These are phyloP conservation scores for Paedocypris sp. DNA, from an alignment of 2,113 vertebrate genomes.

Conservation along the genomic window DNA sequence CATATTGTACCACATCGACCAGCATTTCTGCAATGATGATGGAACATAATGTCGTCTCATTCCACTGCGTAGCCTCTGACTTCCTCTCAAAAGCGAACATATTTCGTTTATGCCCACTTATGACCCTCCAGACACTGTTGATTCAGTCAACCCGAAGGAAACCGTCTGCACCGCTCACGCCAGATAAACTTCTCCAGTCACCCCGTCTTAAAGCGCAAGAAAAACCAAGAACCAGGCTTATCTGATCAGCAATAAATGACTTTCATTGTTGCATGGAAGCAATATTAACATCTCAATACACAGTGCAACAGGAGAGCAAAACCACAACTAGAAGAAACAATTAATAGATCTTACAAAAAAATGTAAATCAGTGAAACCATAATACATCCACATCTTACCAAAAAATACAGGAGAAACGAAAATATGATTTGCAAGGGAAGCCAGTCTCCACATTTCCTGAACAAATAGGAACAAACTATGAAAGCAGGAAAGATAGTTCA, in stretches of 20 bases:
- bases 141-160: constrained; percentile 18
- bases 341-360: constrained; percentile 34
- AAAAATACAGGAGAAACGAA: constrained; percentile 73
- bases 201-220: constrained; percentile 54
- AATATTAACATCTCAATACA: constrained; percentile 78
- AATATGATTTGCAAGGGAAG: constrained; percentile 48
- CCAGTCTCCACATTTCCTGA: constrained; percentile 63
- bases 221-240: constrained; percentile 67
- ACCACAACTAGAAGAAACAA: constrained; percentile 65
- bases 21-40: constrained; percentile 25
- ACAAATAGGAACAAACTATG: constrained; percentile 58
- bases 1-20: constrained; percentile 33
- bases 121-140: constrained; percentile 5
- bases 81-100: constrained; percentile 22
- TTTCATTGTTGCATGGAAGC: constrained; percentile 77
- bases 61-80: constrained; percentile 12
- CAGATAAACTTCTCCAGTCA: constrained; percentile 64
- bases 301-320: constrained; percentile 74
- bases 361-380: constrained; percentile 54
- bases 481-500: constrained; percentile 53
- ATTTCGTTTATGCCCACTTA: constrained; percentile 22
- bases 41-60: constrained; percentile 19
- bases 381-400: constrained; percentile 71
- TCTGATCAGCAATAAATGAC: constrained; percentile 72
- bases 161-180: background rate